phyloP scores from a whole-genome alignment of 2,888 invertebrate species.

The Andrena haemorrhoa region DNA sequence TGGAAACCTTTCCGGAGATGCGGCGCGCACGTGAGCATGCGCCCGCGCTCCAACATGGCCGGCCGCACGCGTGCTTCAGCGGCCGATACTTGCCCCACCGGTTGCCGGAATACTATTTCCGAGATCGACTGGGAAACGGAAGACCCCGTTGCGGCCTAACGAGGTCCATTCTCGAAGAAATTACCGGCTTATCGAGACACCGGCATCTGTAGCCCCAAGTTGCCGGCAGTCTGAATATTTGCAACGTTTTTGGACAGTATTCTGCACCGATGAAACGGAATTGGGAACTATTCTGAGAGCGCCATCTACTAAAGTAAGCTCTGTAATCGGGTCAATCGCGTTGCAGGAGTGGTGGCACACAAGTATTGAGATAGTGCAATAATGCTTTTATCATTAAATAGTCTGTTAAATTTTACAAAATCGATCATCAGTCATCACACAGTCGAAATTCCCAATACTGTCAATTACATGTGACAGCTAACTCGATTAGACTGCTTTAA shows the following conservation, averaged over 20 bases:
- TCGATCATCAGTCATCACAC: too few relatives aligned
- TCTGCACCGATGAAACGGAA: too few relatives aligned
- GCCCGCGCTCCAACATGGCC: conserved; percentile 5
- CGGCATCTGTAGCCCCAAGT: neutral
- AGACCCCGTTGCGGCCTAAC: conserved; percentile 41
- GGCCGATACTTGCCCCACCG: conserved; percentile 41
- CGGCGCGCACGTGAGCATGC: conserved; percentile 31
- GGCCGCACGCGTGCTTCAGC: conserved; percentile 31
- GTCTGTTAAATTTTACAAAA: too few relatives aligned
- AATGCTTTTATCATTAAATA: too few relatives aligned
- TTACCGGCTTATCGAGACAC: conserved; percentile 44
- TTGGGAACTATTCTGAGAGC: too few relatives aligned
- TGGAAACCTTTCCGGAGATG: conserved; percentile 26
- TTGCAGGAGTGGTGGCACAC: too few relatives aligned
- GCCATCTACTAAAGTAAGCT: too few relatives aligned
- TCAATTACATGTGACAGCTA: too few relatives aligned
- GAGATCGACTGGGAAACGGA: conserved; percentile 35
- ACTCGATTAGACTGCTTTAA: too few relatives aligned
- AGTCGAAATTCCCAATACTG: too few relatives aligned
- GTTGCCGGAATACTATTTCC: conserved; percentile 51
- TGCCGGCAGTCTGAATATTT: neutral
- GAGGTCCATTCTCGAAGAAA: conserved; percentile 47
- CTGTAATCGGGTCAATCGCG: too few relatives aligned
- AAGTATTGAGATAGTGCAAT: too few relatives aligned
- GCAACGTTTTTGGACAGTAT: neutral